Evolutionary conservation across 2,797 vertebrate genomes (phyloP), one percentile per base, ranked within the genome.

Genomic region (Parauchenoglanis punctatus): DNA sequence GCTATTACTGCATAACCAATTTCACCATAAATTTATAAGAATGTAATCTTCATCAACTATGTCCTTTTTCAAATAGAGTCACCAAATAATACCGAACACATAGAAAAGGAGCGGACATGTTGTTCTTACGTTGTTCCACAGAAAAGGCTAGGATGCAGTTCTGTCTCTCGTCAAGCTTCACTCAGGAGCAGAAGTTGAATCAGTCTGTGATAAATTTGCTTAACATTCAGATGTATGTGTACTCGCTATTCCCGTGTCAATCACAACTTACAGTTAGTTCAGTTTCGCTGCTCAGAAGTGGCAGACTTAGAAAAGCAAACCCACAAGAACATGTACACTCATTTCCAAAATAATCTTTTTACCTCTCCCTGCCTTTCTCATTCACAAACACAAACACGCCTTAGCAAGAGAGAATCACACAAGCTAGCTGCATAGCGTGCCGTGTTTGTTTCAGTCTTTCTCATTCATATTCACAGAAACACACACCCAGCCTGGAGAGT

Each of bases 381-480:
- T 87, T 70, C 31, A 31, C 35, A 40, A 72, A 68, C 18, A 7
- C 31, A 72, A 65, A 77, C 61, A 35, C 59, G 54, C 87, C 12
- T 46, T n/a, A 56, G 76, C 49, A 18, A 68, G 85, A 68, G 40
- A 70, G 31, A 40, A 84, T 58, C 28, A 40, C 52, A 35, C 78
- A 25, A 92, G 93, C 95, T 99, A 99, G 95, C 97, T 98, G 94
- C 98, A 98, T 88, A 99, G 94, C 94, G 97, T 97, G 86, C 96
- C 96, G 0, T 95, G 95, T 93, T 99, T 97, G 73, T 11, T 72
- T 85, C 54, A 31, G 40, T 15, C 11, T 31, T 31, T 31, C 23
- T 63, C 58, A 28, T 44, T 17, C 68, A 63, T 76, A 31, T 63
- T 61, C 58, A 40, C 8, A 52, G 44, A 67, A 10, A 77, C 59